Percentiles rank a stretch among this genome's conserved stretches.
phyloP scores from a whole-genome alignment of 2,888 invertebrate species.

The Aporophyla nigra region DNA sequence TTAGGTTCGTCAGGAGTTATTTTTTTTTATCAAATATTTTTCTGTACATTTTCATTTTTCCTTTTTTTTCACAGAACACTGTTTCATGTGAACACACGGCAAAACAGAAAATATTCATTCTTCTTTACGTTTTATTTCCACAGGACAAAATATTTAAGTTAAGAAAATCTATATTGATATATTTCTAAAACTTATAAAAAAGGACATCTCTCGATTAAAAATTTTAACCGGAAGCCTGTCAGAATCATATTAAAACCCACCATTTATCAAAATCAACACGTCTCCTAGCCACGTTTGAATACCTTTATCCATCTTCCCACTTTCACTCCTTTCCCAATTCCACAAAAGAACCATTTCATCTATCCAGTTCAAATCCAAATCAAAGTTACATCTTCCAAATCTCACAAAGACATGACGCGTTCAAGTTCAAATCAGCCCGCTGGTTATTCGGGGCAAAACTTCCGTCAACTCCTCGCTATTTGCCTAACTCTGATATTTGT shows the following conservation, averaged over 20 bases:
- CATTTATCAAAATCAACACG: neutral
- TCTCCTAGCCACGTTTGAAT: no score
- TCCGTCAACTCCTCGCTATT: slow-evolving; percentile 51
- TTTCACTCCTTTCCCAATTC: no score
- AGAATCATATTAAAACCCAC: neutral
- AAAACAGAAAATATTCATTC: no score
- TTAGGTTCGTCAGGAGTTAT: neutral
- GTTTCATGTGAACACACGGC: no score
- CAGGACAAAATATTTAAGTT: no score
- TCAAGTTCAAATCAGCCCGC: slow-evolving; percentile 56
- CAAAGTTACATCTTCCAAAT: slow-evolving; percentile 30
- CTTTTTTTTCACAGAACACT: no score
- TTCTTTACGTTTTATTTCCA: neutral
- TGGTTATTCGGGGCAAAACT: slow-evolving; percentile 52
- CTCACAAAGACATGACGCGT: slow-evolving; percentile 39
- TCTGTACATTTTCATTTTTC: no score
- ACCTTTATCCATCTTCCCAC: no score
- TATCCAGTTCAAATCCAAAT: neutral
- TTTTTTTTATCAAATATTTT: neutral
- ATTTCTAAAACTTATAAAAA: no score
- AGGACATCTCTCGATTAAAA: neutral
- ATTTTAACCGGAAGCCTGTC: neutral
- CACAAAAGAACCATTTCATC: slow-evolving; percentile 15
- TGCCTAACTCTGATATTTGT: slow-evolving; percentile 63
- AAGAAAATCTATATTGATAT: no score